These are phyloP conservation scores for Tachuris rubrigastra DNA, from an alignment of 2,113 vertebrate genomes.

Conservation along the genomic window DNA sequence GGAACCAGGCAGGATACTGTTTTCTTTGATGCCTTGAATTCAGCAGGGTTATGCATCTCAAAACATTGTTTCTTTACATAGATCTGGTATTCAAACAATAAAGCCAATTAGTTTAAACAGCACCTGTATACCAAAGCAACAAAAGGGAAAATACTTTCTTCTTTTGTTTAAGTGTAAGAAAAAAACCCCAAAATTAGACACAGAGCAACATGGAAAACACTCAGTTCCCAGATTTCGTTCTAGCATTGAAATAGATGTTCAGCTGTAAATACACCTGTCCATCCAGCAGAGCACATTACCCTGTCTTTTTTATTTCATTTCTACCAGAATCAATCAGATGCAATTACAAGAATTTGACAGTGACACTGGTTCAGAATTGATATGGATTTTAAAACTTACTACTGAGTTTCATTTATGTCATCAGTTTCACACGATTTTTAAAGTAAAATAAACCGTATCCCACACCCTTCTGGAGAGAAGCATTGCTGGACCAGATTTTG, in stretches of 20 bases:
- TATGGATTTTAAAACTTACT: background rate
- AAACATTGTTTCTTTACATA: background rate
- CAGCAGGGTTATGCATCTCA: background rate
- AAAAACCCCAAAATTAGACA: background rate
- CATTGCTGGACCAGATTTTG: background rate
- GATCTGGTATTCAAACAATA: background rate
- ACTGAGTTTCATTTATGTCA: background rate
- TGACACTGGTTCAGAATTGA: background rate
- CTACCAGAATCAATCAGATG: background rate
- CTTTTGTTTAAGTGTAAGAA: background rate
- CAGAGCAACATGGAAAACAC: background rate
- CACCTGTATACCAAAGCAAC: background rate
- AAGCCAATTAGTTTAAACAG: background rate
- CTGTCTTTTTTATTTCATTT: background rate
- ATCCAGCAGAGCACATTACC: background rate
- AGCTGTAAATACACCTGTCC: background rate
- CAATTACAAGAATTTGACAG: background rate
- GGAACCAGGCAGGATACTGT: background rate
- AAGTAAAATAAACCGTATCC: background rate
- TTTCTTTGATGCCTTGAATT: background rate
- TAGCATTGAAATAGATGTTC: background rate
- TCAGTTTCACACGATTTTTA: fast-evolving
- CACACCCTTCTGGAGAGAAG: background rate
- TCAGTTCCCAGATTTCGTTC: background rate
- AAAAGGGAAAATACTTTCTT: background rate